Evolutionary conservation across 1,140 invertebrate species (phyloP).

Genomic region (Lepidurus arcticus): DNA sequence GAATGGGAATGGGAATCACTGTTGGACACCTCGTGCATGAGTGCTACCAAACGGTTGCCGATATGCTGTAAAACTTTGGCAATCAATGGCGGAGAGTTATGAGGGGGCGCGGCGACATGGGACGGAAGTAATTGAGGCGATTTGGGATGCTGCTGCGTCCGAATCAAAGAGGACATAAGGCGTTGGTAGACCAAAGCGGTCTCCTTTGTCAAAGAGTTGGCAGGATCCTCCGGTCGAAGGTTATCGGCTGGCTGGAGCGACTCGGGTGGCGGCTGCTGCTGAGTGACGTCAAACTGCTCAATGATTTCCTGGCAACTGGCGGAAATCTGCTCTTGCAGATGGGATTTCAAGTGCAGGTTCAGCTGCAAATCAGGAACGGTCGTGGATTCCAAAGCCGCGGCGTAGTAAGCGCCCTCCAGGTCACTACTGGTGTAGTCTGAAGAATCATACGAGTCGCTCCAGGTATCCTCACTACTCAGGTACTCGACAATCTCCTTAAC

Average conservation of each 20-base stretch:
- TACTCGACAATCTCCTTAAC: slow-evolving; percentile 86
- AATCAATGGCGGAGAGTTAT: slow-evolving; percentile 75
- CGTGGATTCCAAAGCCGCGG: slow-evolving; percentile 31
- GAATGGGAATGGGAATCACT: slow-evolving; percentile 45
- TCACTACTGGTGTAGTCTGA: slow-evolving; percentile 85
- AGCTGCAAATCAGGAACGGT: slow-evolving; percentile 39
- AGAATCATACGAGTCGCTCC: slow-evolving; percentile 85
- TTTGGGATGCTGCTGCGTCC: slow-evolving; percentile 11
- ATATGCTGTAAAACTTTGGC: slow-evolving; percentile 90
- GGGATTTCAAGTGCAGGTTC: slow-evolving; percentile 56
- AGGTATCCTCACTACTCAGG: slow-evolving; percentile 71
- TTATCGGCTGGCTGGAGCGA: slow-evolving; percentile 37
- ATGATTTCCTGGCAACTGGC: slow-evolving; percentile 82
- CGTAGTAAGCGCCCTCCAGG: slow-evolving; percentile 59
- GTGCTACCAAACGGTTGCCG: slow-evolving; percentile 73
- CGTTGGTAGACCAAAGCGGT: slow-evolving; percentile 77
- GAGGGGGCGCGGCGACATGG: slow-evolving; percentile 44
- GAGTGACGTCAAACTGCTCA: slow-evolving; percentile 64
- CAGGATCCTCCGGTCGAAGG: slow-evolving; percentile 48
- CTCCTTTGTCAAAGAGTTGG: slow-evolving; percentile 55
- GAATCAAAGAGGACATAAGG: slow-evolving; percentile 66
- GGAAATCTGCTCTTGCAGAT: slow-evolving; percentile 74
- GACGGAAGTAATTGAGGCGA: slow-evolving; percentile 5
- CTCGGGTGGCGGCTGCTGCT: slow-evolving; percentile 40
- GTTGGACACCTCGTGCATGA: slow-evolving; percentile 87